A percentile compares a stretch with the other conserved stretches of the same genome.
Evolutionary conservation across 2,888 invertebrate genomes (phyloP).

Genomic region (Acleris sparsana): DNA sequence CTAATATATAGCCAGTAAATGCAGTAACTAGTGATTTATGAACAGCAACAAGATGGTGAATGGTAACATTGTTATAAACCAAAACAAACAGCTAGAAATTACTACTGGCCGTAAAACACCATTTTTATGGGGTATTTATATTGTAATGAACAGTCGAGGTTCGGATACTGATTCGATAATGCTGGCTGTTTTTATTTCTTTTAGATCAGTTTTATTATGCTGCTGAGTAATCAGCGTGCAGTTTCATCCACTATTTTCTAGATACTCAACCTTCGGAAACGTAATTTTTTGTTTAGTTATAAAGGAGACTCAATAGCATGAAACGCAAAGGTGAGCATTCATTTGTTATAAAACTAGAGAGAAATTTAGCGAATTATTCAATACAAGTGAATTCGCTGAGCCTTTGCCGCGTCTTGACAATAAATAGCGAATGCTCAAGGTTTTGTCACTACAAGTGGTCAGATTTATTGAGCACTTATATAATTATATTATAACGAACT

Average conservation of each 20-base stretch:
- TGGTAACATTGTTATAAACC: constrained; percentile 71
- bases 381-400: no score
- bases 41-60: constrained; percentile 61
- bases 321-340: no score
- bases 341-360: no score
- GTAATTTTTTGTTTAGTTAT: no score
- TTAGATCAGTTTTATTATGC: constrained; percentile 7
- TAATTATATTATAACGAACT: no score
- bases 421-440: no score
- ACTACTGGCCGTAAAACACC: constrained; percentile 47
- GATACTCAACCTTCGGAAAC: no score
- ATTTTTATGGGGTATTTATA: constrained; percentile 52
- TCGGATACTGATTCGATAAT: constrained; percentile 21
- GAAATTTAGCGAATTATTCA: no score
- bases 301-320: no score
- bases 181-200: constrained; percentile 7
- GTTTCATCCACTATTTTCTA: background rate
- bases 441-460: no score
- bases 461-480: no score
- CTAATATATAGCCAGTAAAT: constrained; percentile 66
- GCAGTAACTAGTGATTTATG: constrained; percentile 66
- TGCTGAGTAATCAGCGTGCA: background rate
- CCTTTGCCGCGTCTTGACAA: no score
- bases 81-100: constrained; percentile 42
- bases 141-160: constrained; percentile 48